Base-by-base conservation (phyloP, 2,113 vertebrate species). In the Rhineura floridana region DNA sequence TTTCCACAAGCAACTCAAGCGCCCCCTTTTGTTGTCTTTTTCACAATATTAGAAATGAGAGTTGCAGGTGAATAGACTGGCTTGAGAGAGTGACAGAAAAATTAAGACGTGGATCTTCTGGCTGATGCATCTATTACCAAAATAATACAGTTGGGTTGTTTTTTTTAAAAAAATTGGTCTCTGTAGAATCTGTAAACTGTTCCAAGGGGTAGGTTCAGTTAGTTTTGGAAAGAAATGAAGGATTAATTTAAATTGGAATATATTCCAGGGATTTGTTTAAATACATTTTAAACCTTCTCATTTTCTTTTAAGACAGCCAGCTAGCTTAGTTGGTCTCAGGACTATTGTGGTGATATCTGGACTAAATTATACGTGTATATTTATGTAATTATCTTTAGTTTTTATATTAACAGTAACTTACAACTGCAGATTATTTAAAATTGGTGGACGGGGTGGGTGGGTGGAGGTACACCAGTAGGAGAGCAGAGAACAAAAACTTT, bases 391-490 rank as follows among this genome's bases (percentile, higher is more conserved):
- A 84, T 89, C 4, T 28, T 33, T 78, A 92, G 44, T 92, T 36
- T 6, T 28, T 3, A 19, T 81, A 28, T 88, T 89, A 73, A 77
- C 72, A 11, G 4, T 15, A 86, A 82, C 50, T 67, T 84, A 1
- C 87, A 83, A 77, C 81, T 91, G 63, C 87, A 87, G 55, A 65
- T 93, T 48, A 23, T 23, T 91, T 48, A 90, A 90, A 84, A 85
- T 85, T 65, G 6, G 1, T 36, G 19, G 15, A n/a, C n/a, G 69
- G n/a, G 0, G 11, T 33, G 5, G 0, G 6, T 21, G 76, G 1
- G 42, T 50, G 23, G 21, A 50, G 21, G 33, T 81, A 79, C 63
- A 69, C 63, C 82, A 30, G 69, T 87, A 36, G 84, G n/a, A 90
- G 17, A 33, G 86, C 88, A 88, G 80, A 77, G 33, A 39, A 39